Conservation (phyloP, 1,140 invertebrate species). For the Vanessa atalanta region DNA sequence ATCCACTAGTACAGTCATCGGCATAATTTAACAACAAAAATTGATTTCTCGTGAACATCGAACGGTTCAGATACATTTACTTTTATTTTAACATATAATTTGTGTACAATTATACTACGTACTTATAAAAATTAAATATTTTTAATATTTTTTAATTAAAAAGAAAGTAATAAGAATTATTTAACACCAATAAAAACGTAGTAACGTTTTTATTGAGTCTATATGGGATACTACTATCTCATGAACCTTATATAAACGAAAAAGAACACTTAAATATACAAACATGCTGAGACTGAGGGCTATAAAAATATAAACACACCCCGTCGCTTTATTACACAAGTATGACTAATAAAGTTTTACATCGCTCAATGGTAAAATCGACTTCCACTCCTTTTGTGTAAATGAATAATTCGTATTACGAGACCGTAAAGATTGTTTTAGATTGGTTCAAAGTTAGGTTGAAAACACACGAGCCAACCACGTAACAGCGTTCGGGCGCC, state of each 20-base stretch:
- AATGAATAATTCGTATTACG: conserved; percentile 41
- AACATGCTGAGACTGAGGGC: conserved; percentile 39
- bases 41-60: not conserved
- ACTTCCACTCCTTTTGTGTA: conserved; percentile 39
- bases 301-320: conserved; percentile 58
- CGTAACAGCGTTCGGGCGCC: not conserved
- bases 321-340: conserved; percentile 58
- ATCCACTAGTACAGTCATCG: not conserved
- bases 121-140: not conserved
- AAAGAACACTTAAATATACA: conserved; percentile 41
- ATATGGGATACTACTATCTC: conserved; percentile 25
- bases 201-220: conserved; percentile 26
- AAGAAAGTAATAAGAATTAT: conserved; percentile 30
- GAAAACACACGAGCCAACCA: not conserved
- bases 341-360: conserved; percentile 67
- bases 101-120: not conserved
- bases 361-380: conserved; percentile 48
- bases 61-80: not conserved
- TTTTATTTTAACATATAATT: not conserved
- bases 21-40: not conserved
- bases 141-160: too few relatives aligned
- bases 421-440: conserved; percentile 42
- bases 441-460: conserved; percentile 12
- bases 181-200: conserved; percentile 30
- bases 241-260: conserved; percentile 30